Percentiles rank a stretch among this genome's conserved stretches.
Evolutionary conservation across 2,797 vertebrate species (phyloP).

Genomic region (Sebastes miniatus): DNA sequence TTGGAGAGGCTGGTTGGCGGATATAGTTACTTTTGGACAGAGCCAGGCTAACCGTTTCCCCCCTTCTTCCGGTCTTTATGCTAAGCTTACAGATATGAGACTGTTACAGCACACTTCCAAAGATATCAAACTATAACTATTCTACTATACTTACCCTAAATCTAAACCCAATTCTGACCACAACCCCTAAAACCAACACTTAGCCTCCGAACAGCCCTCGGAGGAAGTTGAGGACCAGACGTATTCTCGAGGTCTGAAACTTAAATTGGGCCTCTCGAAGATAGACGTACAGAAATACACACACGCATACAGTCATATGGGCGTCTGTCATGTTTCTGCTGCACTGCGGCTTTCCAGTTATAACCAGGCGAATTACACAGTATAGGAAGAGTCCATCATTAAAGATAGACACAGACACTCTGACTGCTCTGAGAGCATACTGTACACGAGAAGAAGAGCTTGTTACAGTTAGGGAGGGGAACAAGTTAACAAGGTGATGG

Average conservation of each 20-base stretch:
- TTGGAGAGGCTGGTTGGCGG: neutral
- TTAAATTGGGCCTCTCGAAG: constrained; percentile 8
- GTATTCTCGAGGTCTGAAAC: neutral
- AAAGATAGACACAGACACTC: constrained; percentile 56
- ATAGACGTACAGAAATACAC: constrained; percentile 34
- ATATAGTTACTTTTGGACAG: neutral
- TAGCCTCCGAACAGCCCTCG: neutral
- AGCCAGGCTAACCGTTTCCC: rapidly evolving
- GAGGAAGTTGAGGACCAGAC: neutral
- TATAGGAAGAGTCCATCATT: constrained; percentile 73
- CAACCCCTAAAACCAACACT: neutral
- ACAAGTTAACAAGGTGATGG: neutral
- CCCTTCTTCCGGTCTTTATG: neutral
- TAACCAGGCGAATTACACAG: constrained; percentile 79
- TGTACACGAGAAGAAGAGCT: neutral
- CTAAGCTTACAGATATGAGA: neutral
- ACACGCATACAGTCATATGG: constrained; percentile 21
- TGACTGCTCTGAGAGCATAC: constrained; percentile 1
- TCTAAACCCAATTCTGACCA: neutral
- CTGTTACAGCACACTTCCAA: neutral
- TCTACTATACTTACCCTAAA: neutral
- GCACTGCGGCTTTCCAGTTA: constrained; percentile 77
- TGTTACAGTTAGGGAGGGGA: neutral
- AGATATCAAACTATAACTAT: neutral
- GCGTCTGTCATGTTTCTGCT: constrained; percentile 52